Evolutionary conservation across 1,140 invertebrate species (phyloP), one percentile per base, ranked within the genome.

Genomic region (Andricus grossulariae): DNA sequence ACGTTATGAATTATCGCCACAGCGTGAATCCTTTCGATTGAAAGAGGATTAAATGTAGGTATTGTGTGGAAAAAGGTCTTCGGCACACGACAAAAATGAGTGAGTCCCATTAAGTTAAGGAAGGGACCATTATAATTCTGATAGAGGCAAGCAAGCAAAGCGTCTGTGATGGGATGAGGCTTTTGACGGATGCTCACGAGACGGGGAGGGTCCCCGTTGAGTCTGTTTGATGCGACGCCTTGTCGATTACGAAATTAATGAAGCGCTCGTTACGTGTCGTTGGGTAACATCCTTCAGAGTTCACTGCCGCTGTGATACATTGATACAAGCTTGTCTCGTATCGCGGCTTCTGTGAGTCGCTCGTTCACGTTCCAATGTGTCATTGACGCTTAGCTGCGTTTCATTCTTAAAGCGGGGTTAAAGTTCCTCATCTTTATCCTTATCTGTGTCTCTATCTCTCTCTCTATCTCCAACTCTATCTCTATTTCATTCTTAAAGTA

Each of bases 181-280:
- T 66, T 75, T 60, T 72, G 52, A 74, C 51, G 72, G 74, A 75
- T 73, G 50, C 73, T 74, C 50, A 78, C 15, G 18, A 70, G 60
- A 18, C 25, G 57, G 50, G 72, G 52, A 55, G 15, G 70, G 66
- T 73, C 45, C 66, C 32, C 72, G 74, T 78, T 79, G 51, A 60
- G 80, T 84, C 81, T 75, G 80, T 82, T 83, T 80, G 80, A 79
- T 72, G 79, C 74, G 79, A 85, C 75, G 78, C 76, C 72, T 73
- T 82, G 79, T 85, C 80, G 83, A 85, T 86, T 84, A 83, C 71
- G 79, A 81, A 81, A 86, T 84, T 82, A 82, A 86, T 82, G 78
- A 82, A 76, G 76, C 76, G 80, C 83, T 81, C 70, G 66, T 76
- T 71, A 73, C 71, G 50, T 76, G 73, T 52, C 50, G 32, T 60